Conservation (phyloP, 92 coral and sea anemone species). For the Metridium senile region DNA sequence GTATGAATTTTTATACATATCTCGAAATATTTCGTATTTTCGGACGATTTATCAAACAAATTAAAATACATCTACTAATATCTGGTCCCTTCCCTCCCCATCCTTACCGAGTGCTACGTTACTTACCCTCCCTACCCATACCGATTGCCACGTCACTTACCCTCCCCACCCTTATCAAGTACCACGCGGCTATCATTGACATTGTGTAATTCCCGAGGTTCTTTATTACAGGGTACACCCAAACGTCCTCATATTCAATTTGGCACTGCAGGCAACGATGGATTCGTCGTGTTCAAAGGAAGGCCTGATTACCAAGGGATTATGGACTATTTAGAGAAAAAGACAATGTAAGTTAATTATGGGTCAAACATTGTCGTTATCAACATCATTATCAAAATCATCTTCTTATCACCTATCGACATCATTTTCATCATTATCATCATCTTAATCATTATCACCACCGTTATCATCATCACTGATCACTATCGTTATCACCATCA, state of each 20-base stretch:
- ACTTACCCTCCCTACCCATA: too few relatives aligned
- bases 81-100: too few relatives aligned
- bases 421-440: not conserved
- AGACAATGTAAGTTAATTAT: slow-evolving; percentile 48
- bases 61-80: too few relatives aligned
- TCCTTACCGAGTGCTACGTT: too few relatives aligned
- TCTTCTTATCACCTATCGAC: not conserved
- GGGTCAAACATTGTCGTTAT: not conserved
- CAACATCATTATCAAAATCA: not conserved
- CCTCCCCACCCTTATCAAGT: too few relatives aligned
- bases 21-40: too few relatives aligned
- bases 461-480: not conserved
- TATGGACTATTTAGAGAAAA: slow-evolving; percentile 42
- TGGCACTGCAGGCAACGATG: not conserved
- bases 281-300: slow-evolving; percentile 8
- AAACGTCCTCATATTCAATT: slow-evolving; percentile 17
- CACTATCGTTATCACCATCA: not conserved
- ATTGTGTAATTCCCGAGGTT: too few relatives aligned
- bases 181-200: too few relatives aligned
- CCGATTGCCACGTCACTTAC: too few relatives aligned
- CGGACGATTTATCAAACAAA: too few relatives aligned
- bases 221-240: slow-evolving; percentile 4
- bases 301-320: slow-evolving; percentile 46
- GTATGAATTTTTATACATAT: too few relatives aligned
- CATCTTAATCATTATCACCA: not conserved